phyloP scores from a whole-genome alignment of 2,113 vertebrate genomes.

The Aptenodytes forsteri region DNA sequence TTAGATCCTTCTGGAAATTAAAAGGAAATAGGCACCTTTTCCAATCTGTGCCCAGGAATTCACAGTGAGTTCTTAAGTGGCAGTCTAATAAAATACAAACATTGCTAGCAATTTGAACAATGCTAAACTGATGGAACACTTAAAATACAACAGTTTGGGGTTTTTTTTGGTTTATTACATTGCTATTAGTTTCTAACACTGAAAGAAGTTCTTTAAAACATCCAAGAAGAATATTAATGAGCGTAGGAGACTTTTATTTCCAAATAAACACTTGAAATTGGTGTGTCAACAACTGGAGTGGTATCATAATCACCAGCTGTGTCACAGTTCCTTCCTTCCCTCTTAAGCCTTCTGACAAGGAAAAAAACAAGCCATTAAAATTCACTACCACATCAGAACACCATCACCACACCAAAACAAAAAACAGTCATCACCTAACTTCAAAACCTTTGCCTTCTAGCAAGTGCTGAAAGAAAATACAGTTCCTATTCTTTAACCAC shows the following conservation, averaged over 20 bases:
- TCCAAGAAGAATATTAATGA: not conserved
- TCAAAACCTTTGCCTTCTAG: not conserved
- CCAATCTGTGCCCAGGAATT: not conserved
- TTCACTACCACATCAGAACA: not conserved
- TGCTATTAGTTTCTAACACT: not conserved
- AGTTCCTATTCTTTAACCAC: not conserved
- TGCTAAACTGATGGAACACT: not conserved
- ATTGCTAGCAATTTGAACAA: not conserved
- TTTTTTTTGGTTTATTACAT: not conserved
- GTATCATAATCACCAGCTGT: not conserved
- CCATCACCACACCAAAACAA: not conserved
- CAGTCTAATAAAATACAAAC: not conserved
- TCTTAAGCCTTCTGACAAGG: not conserved
- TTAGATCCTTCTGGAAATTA: not conserved
- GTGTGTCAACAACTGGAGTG: not conserved
- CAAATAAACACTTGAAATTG: not conserved
- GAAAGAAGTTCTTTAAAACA: not conserved
- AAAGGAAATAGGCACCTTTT: not conserved
- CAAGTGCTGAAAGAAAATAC: not conserved
- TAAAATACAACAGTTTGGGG: not conserved
- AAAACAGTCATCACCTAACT: not conserved
- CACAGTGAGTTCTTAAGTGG: not conserved
- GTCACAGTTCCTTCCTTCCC: not conserved
- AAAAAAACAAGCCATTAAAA: not conserved
- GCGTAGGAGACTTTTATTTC: not conserved